Base-by-base conservation (phyloP, 1,140 invertebrate genomes). In the Rhyacophila brunnea region DNA sequence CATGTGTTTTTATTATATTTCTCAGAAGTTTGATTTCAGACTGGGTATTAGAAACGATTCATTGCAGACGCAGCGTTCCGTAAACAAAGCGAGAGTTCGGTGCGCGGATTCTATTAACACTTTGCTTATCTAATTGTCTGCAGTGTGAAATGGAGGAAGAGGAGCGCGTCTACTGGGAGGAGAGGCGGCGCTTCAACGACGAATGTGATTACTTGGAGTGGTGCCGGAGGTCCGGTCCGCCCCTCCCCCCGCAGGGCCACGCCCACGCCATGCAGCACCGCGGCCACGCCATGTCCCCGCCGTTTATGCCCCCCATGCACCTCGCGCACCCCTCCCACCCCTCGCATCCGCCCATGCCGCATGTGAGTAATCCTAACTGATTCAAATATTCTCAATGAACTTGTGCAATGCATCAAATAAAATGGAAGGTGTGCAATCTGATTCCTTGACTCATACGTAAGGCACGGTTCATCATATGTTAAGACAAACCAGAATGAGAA, bases 161-260 rank as follows among this genome's bases (percentile, higher is more conserved):
- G 65, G 91, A 93, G 68, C 83, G 90, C 67, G 85, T 87, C 71
- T 95, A 92, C 71, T 95, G 93, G 92, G 93, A 95, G 68, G 92
- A 93, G 66, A 77, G 88, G 47, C 79, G 90, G 14, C 80, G 89
- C 1, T 91, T 87, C 66, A 90, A 92, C 66, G 88, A 91, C 62
- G 90, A 90, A 68, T 84, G 85, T 63, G 88, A 92, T 67, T 91
- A 91, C 66, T 87, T 87, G 68, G 90, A 91, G 65, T 91, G 88
- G 88, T 88, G 84, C 75, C 81, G 83, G 63, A 82, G 85, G 60
- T 84, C 86, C 67, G 90, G 89, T 65, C 80, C 83, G 52, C 54
- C 46, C 34, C 74, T 75, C 15, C 79, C 79, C 1, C 80, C 80
- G 6, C 80, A 82, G 64, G 79, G 79, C 3, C 72, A 76, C 58